Evolutionary conservation across 1,140 invertebrate genomes (phyloP), one percentile per base, ranked within the genome.

Genomic region (Eupristina koningsbergeri): DNA sequence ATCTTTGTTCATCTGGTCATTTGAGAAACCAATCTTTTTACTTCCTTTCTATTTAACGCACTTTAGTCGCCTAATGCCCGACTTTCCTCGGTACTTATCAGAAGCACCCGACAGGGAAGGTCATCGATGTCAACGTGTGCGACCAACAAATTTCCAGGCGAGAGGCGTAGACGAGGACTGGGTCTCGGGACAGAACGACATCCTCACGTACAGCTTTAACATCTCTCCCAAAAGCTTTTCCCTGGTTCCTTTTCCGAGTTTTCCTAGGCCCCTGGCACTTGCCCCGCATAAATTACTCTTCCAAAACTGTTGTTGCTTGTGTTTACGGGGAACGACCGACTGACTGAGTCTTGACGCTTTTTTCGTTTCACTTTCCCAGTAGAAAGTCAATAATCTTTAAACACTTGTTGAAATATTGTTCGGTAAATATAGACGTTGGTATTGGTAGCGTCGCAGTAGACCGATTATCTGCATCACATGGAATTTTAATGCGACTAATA

Each of bases 141-240:
- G 9, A 45, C 53, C 22, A 17, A 69, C 17, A 22, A 69, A 69
- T 22, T 69, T 69, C 7, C 13, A 15, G 17, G n/a, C n/a, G 64
- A 71, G 17, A n/a, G 22, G 26, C 53, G 26, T 26, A 26, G 53
- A 58, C 22, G 53, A 53, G 11, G 50, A 26, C 26, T 9, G 22
- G 19, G 5, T 22, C 22, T 3, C 1, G 22, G 22, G 22, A 29
- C 47, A 64, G n/a, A n/a, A n/a, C 45, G 47, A 29, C 29, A 58
- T 1, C 2, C 78, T 41, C 41, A 34, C 64, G 45, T 29, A 58
- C 29, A 67, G 34, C 45, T 47, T 47, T 29, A 81, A 64, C 71
- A 75, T 81, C 71, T 74, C 80, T 73, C 58, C 71, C 80, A 67
- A 71, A 82, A 82, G 58, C 47, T 31, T 61, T 74, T 81, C 31